Percentiles rank a stretch among this genome's conserved stretches.
Conservation (phyloP, 2,888 invertebrate species). For the Lasioglossum zephyrum region DNA sequence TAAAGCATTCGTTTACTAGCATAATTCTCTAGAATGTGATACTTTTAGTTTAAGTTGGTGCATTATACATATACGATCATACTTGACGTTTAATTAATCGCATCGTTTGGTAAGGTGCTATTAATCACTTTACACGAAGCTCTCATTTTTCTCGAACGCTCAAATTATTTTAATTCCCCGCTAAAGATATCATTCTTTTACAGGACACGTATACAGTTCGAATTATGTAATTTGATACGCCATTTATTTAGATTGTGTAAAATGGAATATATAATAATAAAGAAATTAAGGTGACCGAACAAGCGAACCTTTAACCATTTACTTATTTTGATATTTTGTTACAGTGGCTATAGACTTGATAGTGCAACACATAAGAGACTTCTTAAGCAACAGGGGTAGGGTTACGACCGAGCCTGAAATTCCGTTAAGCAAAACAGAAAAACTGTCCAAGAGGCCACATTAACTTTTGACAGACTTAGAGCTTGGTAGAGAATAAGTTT, state of each 20-base stretch:
- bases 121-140: conserved; percentile 24
- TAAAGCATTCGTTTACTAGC: conserved; percentile 40
- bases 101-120: conserved; percentile 34
- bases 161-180: conserved; percentile 38
- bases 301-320: conserved; percentile 34
- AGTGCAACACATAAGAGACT: conserved; percentile 98
- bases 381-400: conserved; percentile 88
- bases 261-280: conserved; percentile 57
- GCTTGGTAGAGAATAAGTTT: conserved; percentile 25
- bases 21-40: conserved; percentile 55
- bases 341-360: conserved; percentile 98
- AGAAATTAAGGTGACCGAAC: conserved; percentile 33
- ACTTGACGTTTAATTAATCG: conserved; percentile 38
- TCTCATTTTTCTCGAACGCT: conserved; percentile 33
- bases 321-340: conserved; percentile 83
- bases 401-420: conserved; percentile 77
- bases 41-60: conserved; percentile 43
- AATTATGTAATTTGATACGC: conserved; percentile 58
- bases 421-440: conserved; percentile 76
- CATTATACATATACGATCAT: conserved; percentile 43
- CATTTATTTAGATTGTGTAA: conserved; percentile 59
- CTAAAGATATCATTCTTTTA: conserved; percentile 20
- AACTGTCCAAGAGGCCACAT: conserved; percentile 81
- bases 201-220: conserved; percentile 22
- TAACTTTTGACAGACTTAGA: conserved; percentile 64